Evolutionary conservation across 2,797 vertebrate genomes (phyloP).

Genomic region (Falco novaeseelandiae): DNA sequence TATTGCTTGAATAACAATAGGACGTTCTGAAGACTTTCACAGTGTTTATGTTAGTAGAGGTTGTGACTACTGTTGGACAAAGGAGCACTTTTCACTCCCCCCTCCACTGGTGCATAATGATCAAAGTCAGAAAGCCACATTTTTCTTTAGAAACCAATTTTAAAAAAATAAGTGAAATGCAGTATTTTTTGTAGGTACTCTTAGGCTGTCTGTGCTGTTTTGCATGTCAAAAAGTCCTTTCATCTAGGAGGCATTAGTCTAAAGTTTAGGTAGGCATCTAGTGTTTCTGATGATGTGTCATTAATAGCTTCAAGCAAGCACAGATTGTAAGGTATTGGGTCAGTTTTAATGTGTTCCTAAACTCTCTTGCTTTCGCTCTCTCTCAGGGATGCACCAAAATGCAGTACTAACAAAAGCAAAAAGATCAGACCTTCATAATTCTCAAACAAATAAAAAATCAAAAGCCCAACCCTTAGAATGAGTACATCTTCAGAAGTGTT

Average conservation of each 20-base stretch:
- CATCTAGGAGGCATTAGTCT: background rate
- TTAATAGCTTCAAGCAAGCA: background rate
- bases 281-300: background rate
- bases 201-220: background rate
- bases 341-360: background rate
- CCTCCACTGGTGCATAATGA: background rate
- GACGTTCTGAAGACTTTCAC: background rate
- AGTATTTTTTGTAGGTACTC: background rate
- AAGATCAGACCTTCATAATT: background rate
- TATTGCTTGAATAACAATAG: background rate
- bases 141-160: background rate
- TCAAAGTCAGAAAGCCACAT: background rate
- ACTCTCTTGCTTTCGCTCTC: background rate
- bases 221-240: background rate
- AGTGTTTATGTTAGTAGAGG: background rate
- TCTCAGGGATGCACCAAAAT: background rate
- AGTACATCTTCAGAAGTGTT: background rate
- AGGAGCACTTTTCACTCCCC: background rate
- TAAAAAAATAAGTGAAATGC: background rate
- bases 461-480: background rate
- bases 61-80: background rate
- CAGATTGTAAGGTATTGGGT: background rate
- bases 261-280: background rate
- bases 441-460: background rate
- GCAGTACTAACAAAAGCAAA: background rate